A percentile compares a stretch with the other conserved stretches of the same genome.
Evolutionary conservation across 2,888 invertebrate species (phyloP).

Genomic region (Machimus rusticus): DNA sequence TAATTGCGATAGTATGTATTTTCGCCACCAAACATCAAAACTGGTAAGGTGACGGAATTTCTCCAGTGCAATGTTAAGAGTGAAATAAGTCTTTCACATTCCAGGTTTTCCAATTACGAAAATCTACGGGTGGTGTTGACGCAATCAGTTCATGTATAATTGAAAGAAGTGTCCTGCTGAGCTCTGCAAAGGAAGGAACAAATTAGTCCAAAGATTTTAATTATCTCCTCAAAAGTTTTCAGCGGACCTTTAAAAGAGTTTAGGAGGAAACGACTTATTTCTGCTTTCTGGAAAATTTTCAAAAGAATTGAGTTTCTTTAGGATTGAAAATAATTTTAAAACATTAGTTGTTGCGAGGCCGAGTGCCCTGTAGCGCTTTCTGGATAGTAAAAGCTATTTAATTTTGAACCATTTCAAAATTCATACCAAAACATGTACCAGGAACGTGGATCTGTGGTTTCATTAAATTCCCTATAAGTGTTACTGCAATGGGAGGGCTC

Average conservation of each 20-base stretch:
- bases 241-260: neutral
- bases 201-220: constrained; percentile 13
- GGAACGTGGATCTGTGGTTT: constrained; percentile 24
- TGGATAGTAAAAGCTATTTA: neutral
- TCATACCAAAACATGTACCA: neutral
- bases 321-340: neutral
- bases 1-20: neutral
- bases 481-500: neutral
- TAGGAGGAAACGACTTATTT: neutral
- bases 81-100: neutral
- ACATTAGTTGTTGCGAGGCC: neutral
- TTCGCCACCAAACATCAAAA: neutral
- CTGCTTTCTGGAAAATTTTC: neutral
- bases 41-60: neutral
- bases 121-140: constrained; percentile 1
- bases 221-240: neutral
- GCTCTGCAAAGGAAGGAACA: neutral
- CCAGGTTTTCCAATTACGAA: constrained; percentile 8
- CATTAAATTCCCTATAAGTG: constrained; percentile 24
- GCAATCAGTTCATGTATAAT: neutral
- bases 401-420: constrained; percentile 1
- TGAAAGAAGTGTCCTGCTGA: neutral
- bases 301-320: neutral
- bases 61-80: neutral
- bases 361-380: neutral